A percentile compares a stretch with the other conserved stretches of the same genome.
phyloP scores from a whole-genome alignment of 1,140 invertebrate genomes.

The Stegodyphus dumicola region DNA sequence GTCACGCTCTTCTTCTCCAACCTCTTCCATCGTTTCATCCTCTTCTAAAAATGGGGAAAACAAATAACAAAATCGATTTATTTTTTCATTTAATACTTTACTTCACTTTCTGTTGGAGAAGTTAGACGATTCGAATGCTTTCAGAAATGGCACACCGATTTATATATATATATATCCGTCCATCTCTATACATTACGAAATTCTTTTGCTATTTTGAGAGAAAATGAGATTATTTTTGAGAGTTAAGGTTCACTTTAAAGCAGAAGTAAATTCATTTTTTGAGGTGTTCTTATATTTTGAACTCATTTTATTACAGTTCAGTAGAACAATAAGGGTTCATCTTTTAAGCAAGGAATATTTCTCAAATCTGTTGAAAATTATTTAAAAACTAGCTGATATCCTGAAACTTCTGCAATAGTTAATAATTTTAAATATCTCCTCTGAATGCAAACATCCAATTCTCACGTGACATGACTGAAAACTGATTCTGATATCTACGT shows the following conservation, averaged over 20 bases:
- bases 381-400: too few relatives aligned
- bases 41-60: constrained; percentile 22
- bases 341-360: too few relatives aligned
- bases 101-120: constrained; percentile 22
- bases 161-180: background rate
- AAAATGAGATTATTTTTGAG: constrained; percentile 39
- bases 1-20: constrained; percentile 27
- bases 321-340: too few relatives aligned
- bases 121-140: constrained; percentile 19
- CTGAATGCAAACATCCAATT: too few relatives aligned
- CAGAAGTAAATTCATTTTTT: constrained; percentile 1
- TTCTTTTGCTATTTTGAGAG: background rate
- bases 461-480: too few relatives aligned
- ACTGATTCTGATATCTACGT: too few relatives aligned
- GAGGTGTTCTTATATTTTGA: background rate
- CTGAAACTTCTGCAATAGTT: too few relatives aligned
- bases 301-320: too few relatives aligned
- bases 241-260: constrained; percentile 26
- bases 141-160: constrained; percentile 13
- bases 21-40: constrained; percentile 20
- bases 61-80: constrained; percentile 19
- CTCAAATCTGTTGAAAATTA: too few relatives aligned
- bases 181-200: background rate
- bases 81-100: constrained; percentile 46
- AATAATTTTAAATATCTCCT: too few relatives aligned